Evolutionary conservation across 2,113 vertebrate genomes (phyloP), one percentile per base, ranked within the genome.

Genomic region (Hyla sarda): DNA sequence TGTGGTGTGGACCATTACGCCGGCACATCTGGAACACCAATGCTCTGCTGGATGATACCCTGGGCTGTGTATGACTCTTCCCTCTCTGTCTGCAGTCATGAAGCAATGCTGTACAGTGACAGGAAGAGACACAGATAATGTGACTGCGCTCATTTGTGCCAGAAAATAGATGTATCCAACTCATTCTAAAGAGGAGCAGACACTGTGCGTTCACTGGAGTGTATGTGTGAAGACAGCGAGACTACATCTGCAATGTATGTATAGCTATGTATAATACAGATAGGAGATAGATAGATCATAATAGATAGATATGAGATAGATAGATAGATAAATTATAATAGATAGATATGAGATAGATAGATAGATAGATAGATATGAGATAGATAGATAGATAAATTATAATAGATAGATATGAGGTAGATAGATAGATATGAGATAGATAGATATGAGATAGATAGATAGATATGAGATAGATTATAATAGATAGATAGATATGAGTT

Each of bases 11-110:
- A 54, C 25, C 69, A 69, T 56, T 74, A 58, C 14, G 19, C 14
- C 74, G 48, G 25, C 82, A 83, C 82, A 47, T 73, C 69, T 47
- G 34, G 50, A 74, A 74, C 50, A 73, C 67, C 62, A 62, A 80
- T 56, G 77, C 37, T 41, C 54, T 80, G 30, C 30, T 58, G 52
- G 48, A 52, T 58, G 17, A 19, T 58, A 62, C 34, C 5, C 32
- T 62, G 21, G n/a, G n/a, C n/a, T n/a, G n/a, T 41, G 37, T 54
- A 19, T 17, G 74, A 54, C 73, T 54, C 23, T 48, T 74, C n/a
- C 41, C 73, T 41, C 73, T 45, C 28, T 54, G 77, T 60, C 77
- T 80, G 77, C 77, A 60, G 77, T 80, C 54, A 60, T 47, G 25
- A 50, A 52, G 74, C 47, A 50, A 12, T 30, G 30, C 45, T 30